These are phyloP conservation scores for Diabrotica undecimpunctata DNA, from an alignment of 1,140 invertebrate genomes.

Conservation along the genomic window DNA sequence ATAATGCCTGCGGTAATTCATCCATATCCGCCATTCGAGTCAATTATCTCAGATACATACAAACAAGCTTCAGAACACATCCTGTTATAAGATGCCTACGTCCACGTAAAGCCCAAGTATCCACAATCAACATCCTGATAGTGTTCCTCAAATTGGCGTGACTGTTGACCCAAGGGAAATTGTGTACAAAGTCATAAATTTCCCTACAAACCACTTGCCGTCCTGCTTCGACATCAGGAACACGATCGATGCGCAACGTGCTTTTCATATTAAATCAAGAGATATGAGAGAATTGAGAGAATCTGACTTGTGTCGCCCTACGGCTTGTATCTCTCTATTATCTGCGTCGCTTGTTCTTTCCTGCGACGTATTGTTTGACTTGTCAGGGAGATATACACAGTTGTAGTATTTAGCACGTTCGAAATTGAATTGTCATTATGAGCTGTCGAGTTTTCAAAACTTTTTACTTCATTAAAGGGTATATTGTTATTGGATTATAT, in stretches of 20 bases:
- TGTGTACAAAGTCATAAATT: constrained; percentile 13
- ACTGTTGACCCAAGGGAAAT: constrained; percentile 7
- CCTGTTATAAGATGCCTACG: no score
- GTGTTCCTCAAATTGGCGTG: constrained; percentile 5
- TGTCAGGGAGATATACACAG: not conserved
- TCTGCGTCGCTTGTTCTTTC: not conserved
- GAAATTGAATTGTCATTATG: no score
- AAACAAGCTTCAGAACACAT: not conserved
- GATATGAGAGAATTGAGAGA: not conserved
- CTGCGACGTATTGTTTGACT: not conserved
- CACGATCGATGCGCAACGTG: constrained; percentile 1
- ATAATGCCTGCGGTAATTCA: no score
- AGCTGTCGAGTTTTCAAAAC: no score
- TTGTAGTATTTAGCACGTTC: no score
- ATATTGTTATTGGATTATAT: no score
- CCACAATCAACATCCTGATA: not conserved
- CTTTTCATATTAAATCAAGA: constrained; percentile 1
- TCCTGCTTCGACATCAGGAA: not conserved
- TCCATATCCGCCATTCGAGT: no score
- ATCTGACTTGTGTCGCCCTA: not conserved
- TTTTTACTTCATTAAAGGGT: no score
- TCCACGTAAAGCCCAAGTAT: not conserved
- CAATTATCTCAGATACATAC: no score
- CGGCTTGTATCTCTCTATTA: not conserved
- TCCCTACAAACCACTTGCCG: constrained; percentile 6